Base-by-base conservation (phyloP, 2,113 vertebrate genomes). In the Tachycineta bicolor region DNA sequence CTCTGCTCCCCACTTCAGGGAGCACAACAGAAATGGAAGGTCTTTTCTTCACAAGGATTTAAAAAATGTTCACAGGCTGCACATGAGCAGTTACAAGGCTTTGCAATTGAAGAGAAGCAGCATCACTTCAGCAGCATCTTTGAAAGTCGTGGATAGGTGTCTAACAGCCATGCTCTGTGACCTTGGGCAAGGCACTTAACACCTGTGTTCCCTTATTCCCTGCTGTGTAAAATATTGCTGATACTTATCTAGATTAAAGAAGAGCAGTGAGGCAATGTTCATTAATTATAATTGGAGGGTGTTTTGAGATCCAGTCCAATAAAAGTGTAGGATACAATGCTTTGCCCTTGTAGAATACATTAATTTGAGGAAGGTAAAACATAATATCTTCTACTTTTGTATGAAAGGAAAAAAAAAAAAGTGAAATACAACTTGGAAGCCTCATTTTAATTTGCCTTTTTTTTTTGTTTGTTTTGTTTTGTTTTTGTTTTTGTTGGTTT, bases 221-320 rank as follows among this genome's bases (percentile, higher is more conserved):
- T 80, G 43, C 84, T 76, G 77, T 83, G 81, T 85, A 83, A 95
- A 96, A 91, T 89, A 94, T 62, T 96, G 83, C 93, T 96, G 91
- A 91, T 96, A 77, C 81, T 95, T 94, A 89, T 95, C 87, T 93
- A 71, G 69, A 93, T 93, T 92, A 85, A 78, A 87, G 53, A 78
- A 65, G 74, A 93, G 69, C 77, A 94, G 87, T 21, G 69, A 96
- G 83, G 89, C 28, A 5, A 75, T 84, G 78, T 76, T 94, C 84
- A 94, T 94, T 95, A 95, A 94, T 95, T 96, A 91, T 62, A 90
- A 69, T 92, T 89, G 91, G 65, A 94, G 60, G 55, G 6, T 50
- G 56, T 52, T 91, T 89, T 70, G 77, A 64, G 55, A 91, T 89
- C 65, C 71, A 83, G 0, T 28, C 50, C 87, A 92, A 53, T 65